A percentile compares a stretch with the other conserved stretches of the same genome.
Conservation (phyloP, 2,797 vertebrate species). For the Anguilla pacifica region DNA sequence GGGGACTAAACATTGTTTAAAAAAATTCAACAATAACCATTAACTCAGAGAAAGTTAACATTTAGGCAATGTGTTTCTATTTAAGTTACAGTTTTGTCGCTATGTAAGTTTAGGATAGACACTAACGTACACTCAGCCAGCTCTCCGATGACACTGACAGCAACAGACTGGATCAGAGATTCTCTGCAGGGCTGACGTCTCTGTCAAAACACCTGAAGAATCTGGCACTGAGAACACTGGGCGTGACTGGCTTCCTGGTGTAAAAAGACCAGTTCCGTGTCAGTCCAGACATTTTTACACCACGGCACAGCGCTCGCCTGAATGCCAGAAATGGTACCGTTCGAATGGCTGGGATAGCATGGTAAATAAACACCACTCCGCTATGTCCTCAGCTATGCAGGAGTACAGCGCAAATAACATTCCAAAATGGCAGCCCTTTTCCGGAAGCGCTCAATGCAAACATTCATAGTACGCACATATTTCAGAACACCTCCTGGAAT, state of each 20-base stretch:
- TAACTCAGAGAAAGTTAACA: not conserved
- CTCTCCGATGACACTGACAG: not conserved
- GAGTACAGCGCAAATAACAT: not conserved
- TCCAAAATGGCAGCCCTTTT: not conserved
- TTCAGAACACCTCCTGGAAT: not conserved
- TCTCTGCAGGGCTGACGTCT: constrained; percentile 5
- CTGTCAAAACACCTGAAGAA: constrained; percentile 28
- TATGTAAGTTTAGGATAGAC: not conserved
- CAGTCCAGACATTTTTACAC: not conserved
- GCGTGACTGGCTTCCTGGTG: not conserved
- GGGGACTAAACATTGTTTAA: not conserved
- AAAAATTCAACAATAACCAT: not conserved
- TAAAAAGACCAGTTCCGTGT: constrained; percentile 18
- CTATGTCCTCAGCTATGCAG: not conserved
- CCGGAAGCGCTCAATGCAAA: not conserved
- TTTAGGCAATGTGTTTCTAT: not conserved
- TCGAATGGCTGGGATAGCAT: not conserved
- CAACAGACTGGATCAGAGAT: not conserved
- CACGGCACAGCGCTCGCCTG: not conserved
- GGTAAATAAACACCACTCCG: not conserved
- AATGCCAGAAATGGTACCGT: constrained; percentile 30
- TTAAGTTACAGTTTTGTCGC: not conserved
- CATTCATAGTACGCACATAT: not conserved
- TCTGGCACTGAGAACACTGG: constrained; percentile 14
- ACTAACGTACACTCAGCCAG: not conserved